These are phyloP conservation scores for Amphipyra tragopoginis DNA, from an alignment of 2,888 invertebrate species.

Conservation along the genomic window DNA sequence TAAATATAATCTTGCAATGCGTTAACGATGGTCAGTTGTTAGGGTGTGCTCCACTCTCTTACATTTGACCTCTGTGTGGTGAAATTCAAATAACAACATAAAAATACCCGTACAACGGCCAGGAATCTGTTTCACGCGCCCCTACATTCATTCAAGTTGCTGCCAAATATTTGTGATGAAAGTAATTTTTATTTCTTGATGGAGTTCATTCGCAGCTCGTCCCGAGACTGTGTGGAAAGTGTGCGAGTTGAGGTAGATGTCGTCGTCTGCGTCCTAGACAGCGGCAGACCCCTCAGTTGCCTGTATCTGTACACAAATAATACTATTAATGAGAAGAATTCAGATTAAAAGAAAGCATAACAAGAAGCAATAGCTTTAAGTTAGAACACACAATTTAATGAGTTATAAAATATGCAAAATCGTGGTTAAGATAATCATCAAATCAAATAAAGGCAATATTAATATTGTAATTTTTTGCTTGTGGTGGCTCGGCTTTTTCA, in stretches of 20 bases:
- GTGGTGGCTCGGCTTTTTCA: too few relatives aligned
- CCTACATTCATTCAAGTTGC: neutral
- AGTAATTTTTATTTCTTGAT: slow-evolving; percentile 53
- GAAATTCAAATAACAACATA: neutral
- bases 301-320: slow-evolving; percentile 68
- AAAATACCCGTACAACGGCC: too few relatives aligned
- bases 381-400: too few relatives aligned
- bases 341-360: neutral
- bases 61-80: too few relatives aligned
- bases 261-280: slow-evolving; percentile 71
- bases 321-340: slow-evolving; percentile 14
- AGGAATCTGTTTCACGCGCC: neutral
- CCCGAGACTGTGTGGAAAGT: slow-evolving; percentile 59
- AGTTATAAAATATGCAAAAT: too few relatives aligned
- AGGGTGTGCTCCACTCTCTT: too few relatives aligned
- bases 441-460: too few relatives aligned
- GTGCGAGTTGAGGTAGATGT: slow-evolving; percentile 62
- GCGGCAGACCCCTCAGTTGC: slow-evolving; percentile 67
- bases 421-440: too few relatives aligned
- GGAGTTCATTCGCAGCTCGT: slow-evolving; percentile 68
- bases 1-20: too few relatives aligned
- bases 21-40: too few relatives aligned
- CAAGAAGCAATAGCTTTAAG: slow-evolving; percentile 9
- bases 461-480: too few relatives aligned
- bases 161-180: neutral